Evolutionary conservation across 2,797 vertebrate species (phyloP).

Genomic region (Sebastes itinus): DNA sequence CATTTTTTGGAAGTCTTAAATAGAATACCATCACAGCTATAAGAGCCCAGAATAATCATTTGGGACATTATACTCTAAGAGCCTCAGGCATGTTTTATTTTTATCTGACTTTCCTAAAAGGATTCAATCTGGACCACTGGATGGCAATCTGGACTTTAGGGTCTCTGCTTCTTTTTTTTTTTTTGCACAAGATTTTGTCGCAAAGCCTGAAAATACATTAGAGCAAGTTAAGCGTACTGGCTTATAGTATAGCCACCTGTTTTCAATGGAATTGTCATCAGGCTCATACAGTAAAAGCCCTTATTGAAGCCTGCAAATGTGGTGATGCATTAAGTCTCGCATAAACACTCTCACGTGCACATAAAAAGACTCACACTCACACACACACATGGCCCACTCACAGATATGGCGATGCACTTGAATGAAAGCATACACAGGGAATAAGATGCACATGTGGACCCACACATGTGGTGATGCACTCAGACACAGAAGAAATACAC

Average conservation of each 20-base stretch:
- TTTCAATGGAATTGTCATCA: slow-evolving; percentile 37
- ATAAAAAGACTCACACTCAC: background rate
- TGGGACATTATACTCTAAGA: background rate
- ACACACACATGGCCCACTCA: background rate
- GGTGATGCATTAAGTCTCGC: slow-evolving; percentile 9
- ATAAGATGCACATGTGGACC: slow-evolving; percentile 1
- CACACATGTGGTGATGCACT: background rate
- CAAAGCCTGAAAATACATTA: slow-evolving; percentile 38
- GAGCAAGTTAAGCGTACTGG: slow-evolving; percentile 5
- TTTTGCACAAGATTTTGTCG: slow-evolving; percentile 16
- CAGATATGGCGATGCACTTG: background rate
- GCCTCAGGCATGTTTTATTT: slow-evolving; percentile 11
- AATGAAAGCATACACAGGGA: background rate
- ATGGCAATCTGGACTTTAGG: slow-evolving; percentile 13
- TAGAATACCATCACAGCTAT: background rate
- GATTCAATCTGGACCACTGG: slow-evolving; percentile 6
- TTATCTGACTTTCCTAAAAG: slow-evolving; percentile 23
- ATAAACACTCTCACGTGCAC: slow-evolving; percentile 30
- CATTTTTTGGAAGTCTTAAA: background rate
- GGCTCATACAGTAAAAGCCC: slow-evolving; percentile 7
- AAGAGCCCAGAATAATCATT: background rate
- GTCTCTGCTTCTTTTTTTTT: background rate
- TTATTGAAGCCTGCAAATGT: slow-evolving; percentile 4
- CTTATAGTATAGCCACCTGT: slow-evolving; percentile 26
- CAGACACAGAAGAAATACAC: background rate